These are phyloP conservation scores for Anguilla megastoma DNA, from an alignment of 2,797 vertebrate genomes.

Conservation along the genomic window DNA sequence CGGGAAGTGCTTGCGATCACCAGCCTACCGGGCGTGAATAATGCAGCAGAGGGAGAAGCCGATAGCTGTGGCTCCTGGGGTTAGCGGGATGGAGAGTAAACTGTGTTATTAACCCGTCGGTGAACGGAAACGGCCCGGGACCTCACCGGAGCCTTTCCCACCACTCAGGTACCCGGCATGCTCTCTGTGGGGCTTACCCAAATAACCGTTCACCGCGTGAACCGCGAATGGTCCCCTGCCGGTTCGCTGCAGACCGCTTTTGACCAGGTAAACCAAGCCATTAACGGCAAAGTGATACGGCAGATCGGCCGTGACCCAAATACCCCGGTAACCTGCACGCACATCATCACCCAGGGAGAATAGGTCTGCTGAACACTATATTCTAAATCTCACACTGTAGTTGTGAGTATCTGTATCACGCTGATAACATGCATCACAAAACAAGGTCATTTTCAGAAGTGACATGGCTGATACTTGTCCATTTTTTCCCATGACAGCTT, in stretches of 20 bases:
- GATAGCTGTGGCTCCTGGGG: neutral
- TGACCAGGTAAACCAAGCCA: neutral
- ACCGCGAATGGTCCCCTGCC: neutral
- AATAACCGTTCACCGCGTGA: neutral
- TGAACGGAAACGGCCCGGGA: neutral
- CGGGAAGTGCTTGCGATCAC: neutral
- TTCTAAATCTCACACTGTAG: neutral
- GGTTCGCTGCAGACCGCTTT: neutral
- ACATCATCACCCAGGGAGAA: neutral
- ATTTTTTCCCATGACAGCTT: neutral
- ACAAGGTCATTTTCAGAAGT: neutral
- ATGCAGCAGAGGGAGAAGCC: neutral
- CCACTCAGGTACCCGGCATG: neutral
- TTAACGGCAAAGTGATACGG: neutral
- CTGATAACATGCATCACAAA: neutral
- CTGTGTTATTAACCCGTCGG: neutral
- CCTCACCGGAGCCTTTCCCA: neutral
- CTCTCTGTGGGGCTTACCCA: neutral
- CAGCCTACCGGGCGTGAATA: neutral
- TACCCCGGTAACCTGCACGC: neutral
- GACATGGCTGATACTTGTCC: neutral
- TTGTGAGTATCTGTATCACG: neutral
- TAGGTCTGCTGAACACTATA: neutral
- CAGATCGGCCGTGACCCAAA: neutral
- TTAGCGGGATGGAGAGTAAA: neutral